Evolutionary conservation across 1,140 invertebrate species (phyloP).

Genomic region (Caerostris extrusa): DNA sequence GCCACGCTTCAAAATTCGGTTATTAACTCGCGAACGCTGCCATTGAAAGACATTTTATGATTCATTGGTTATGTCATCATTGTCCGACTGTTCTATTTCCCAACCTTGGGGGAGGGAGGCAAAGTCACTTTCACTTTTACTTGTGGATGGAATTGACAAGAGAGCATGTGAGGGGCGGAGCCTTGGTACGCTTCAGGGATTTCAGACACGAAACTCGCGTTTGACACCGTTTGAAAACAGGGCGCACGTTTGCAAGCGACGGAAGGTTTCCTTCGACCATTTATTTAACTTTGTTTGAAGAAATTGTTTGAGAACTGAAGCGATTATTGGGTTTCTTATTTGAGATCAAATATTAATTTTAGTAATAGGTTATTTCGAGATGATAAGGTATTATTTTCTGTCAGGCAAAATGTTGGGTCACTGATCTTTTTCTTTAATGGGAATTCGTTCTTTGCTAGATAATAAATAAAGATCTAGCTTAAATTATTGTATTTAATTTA

Average conservation of each 20-base stretch:
- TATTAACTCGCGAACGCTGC: not conserved
- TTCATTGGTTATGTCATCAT: slow-evolving; percentile 36
- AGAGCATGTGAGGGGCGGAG: slow-evolving; percentile 12
- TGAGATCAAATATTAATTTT: not conserved
- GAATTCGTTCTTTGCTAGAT: too few relatives aligned
- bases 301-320: not conserved
- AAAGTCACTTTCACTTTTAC: slow-evolving; percentile 42
- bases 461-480: too few relatives aligned
- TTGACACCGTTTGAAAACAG: slow-evolving; percentile 69
- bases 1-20: not conserved
- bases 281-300: not conserved
- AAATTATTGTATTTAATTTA: too few relatives aligned
- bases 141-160: not conserved
- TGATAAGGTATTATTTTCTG: too few relatives aligned
- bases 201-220: slow-evolving; percentile 43
- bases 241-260: slow-evolving; percentile 33
- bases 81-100: slow-evolving; percentile 16
- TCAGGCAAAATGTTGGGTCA: too few relatives aligned
- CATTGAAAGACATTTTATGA: not conserved
- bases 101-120: slow-evolving; percentile 32
- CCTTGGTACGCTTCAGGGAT: slow-evolving; percentile 52
- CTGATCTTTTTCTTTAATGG: too few relatives aligned
- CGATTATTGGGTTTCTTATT: not conserved
- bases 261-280: not conserved
- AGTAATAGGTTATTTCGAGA: too few relatives aligned